Evolutionary conservation across 1,140 invertebrate genomes (phyloP).

Genomic region (Pteromalus puparum): DNA sequence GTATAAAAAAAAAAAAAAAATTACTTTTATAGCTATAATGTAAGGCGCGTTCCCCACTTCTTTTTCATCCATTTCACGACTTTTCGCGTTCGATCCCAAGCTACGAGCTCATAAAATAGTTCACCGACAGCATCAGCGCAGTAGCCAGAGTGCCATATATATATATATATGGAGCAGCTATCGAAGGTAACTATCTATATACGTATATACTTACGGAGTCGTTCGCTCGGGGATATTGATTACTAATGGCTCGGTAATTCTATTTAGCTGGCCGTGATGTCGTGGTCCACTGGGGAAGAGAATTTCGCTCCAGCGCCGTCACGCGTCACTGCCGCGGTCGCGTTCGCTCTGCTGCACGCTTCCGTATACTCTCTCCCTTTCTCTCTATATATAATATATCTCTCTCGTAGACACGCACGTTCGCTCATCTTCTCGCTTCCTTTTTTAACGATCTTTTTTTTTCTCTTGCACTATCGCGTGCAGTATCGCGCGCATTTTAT

Average conservation of each 20-base stretch:
- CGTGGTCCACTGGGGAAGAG: conserved; percentile 52
- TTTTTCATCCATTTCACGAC: neutral
- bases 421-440: neutral
- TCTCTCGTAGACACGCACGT: neutral
- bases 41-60: neutral
- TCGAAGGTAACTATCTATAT: neutral
- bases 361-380: neutral
- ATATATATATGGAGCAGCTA: conserved; percentile 5
- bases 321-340: conserved; percentile 41
- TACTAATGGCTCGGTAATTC: conserved; percentile 55
- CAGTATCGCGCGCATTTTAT: neutral
- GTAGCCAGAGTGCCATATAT: neutral
- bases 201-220: conserved; percentile 31
- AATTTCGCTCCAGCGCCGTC: conserved; percentile 45
- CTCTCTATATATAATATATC: neutral
- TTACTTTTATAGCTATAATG: no score
- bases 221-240: conserved; percentile 53
- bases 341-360: neutral
- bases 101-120: conserved; percentile 1
- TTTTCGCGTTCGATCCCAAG: neutral
- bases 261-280: conserved; percentile 53
- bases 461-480: neutral
- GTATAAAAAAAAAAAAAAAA: neutral
- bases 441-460: neutral
- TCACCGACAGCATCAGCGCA: neutral